Conservation (phyloP, 2,888 invertebrate species). For the Meteorus cinctellus region DNA sequence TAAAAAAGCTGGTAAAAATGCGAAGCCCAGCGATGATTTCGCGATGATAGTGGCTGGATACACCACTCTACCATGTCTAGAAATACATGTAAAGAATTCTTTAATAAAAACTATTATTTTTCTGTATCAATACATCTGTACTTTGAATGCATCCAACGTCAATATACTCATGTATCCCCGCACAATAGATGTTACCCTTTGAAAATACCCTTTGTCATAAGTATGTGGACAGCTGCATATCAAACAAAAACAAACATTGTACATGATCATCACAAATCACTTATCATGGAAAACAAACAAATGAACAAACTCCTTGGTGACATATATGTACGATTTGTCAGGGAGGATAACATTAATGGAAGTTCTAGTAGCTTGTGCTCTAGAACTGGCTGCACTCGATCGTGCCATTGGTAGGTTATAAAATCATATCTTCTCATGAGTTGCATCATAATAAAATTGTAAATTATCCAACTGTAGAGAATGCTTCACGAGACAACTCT, state of each 20-base stretch:
- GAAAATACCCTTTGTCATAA: too few relatives aligned
- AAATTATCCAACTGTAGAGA: neutral
- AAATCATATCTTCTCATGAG: neutral
- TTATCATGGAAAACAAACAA: neutral
- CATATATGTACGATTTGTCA: neutral
- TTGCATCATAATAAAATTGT: neutral
- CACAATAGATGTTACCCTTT: too few relatives aligned
- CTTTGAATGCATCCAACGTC: too few relatives aligned
- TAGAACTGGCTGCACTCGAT: neutral
- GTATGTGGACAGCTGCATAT: too few relatives aligned
- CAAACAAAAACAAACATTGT: neutral
- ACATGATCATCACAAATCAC: neutral
- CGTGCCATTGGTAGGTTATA: neutral
- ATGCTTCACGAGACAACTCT: neutral
- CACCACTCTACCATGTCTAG: slow-evolving; percentile 57
- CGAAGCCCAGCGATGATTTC: slow-evolving; percentile 60
- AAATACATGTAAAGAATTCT: slow-evolving; percentile 6
- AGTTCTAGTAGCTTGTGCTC: neutral
- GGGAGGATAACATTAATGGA: neutral
- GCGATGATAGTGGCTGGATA: slow-evolving; percentile 75
- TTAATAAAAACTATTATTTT: slow-evolving; percentile 14
- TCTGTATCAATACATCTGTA: neutral
- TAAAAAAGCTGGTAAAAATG: slow-evolving; percentile 71
- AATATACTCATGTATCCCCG: too few relatives aligned
- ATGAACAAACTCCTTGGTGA: neutral